Evolutionary conservation across 1,140 invertebrate genomes (phyloP).

Genomic region (Marisa cornuarietis): DNA sequence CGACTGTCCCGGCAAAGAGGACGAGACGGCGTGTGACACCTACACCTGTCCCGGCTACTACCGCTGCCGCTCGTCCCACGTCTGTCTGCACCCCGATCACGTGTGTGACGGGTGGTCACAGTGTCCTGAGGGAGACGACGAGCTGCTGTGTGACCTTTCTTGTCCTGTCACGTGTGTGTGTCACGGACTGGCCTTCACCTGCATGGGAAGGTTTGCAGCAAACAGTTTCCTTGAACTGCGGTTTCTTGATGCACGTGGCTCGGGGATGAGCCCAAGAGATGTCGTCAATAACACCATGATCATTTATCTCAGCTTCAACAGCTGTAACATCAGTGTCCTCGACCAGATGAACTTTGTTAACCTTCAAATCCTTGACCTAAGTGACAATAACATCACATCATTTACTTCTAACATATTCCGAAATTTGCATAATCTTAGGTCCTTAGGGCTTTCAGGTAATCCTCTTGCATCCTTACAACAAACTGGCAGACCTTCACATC

Average conservation of each 20-base stretch:
- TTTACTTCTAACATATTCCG: neutral
- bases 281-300: constrained; percentile 7
- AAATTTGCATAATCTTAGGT: neutral
- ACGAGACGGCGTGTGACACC: constrained; percentile 18
- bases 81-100: constrained; percentile 21
- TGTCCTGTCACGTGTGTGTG: constrained; percentile 24
- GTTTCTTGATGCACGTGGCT: neutral
- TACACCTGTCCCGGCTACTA: constrained; percentile 18
- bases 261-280: constrained; percentile 1
- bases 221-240: neutral
- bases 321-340: neutral
- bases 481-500: neutral
- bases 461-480: neutral
- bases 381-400: constrained; percentile 1
- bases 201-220: neutral
- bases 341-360: constrained; percentile 3
- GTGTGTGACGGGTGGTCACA: constrained; percentile 25
- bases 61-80: constrained; percentile 11
- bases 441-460: neutral
- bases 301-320: constrained; percentile 17
- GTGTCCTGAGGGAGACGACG: constrained; percentile 29
- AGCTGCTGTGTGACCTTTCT: constrained; percentile 24
- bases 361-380: constrained; percentile 20
- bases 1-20: constrained; percentile 28
- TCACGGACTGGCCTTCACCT: constrained; percentile 21